Base-by-base conservation (phyloP, 2,797 vertebrate species). In the Numenius phaeopus region DNA sequence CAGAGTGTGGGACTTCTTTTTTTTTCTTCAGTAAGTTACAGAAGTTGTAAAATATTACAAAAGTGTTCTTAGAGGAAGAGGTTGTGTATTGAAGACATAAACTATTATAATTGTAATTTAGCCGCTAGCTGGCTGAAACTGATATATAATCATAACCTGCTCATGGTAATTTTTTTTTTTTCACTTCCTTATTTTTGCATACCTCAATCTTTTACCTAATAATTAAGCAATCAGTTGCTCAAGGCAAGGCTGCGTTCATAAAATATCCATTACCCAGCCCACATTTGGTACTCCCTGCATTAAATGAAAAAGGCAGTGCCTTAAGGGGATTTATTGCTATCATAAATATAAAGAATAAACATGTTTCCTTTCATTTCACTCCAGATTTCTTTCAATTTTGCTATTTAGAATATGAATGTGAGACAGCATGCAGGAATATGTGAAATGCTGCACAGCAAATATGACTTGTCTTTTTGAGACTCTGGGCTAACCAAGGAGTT, bases 331-430 rank as follows among this genome's bases (percentile, higher is more conserved):
- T 95, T 89, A 87, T 88, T 76, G 32, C 54, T 64, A 32, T 78
- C 67, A 75, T 75, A 95, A 94, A 88, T 88, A 92, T 34, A 76
- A 82, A 40, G 46, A 84, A 79, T 81, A 94, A 95, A 86, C 7
- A 61, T 23, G 24, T 83, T 73, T 88, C 69, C 44, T 92, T 95
- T 93, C 39, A 69, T 94, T 92, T 89, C 55, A 76, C 27, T 94
- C 64, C 47, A 79, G 29, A 55, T 82, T 96, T 89, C 55, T 78
- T 85, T 73, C 54, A 55, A 0, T 72, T 95, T 94, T 62, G 11
- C 32, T 49, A 12, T 73, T 91, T 40, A 42, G 20, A 64, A 62
- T 78, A 70, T 19, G 73, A 32, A 23, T 75, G 46, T 40, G 71
- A 78, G 55, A 32, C 16, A 50, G 11, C 32, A 22, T 19, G 9